Conservation (phyloP, 1,140 invertebrate species). For the Neelides sp. region DNA sequence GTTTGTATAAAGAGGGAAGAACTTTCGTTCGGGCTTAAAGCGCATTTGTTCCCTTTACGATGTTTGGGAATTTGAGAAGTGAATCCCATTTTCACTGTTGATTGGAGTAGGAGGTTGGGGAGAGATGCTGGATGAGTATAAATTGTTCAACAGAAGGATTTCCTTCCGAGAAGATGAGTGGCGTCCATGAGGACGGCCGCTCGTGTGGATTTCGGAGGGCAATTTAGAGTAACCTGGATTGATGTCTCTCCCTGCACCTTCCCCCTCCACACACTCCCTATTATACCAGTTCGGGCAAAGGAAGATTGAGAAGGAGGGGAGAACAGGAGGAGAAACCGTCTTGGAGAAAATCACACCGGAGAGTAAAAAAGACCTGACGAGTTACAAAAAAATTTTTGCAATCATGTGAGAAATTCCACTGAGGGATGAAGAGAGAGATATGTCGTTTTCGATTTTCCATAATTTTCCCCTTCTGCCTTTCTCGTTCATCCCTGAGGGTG, state of each 20-base stretch:
- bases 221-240: conserved; percentile 19
- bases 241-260: conserved; percentile 7
- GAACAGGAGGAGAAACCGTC: conserved; percentile 6
- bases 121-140: too few relatives aligned
- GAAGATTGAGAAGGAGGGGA: too few relatives aligned
- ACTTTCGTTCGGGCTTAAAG: too few relatives aligned
- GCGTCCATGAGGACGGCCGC: conserved; percentile 5
- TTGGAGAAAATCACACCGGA: conserved; percentile 14
- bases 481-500: background rate
- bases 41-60: too few relatives aligned
- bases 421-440: conserved; percentile 11
- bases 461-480: conserved; percentile 17
- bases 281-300: too few relatives aligned
- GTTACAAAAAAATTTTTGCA: conserved; percentile 21
- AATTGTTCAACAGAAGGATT: background rate
- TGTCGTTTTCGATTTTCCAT: conserved; percentile 22
- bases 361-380: too few relatives aligned
- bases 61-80: too few relatives aligned
- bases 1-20: too few relatives aligned
- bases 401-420: conserved; percentile 21
- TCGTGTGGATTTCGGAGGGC: too few relatives aligned
- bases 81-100: conserved; percentile 27
- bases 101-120: too few relatives aligned
- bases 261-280: too few relatives aligned
- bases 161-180: conserved; percentile 3